Conservation (phyloP, 2,113 vertebrate species). For the Pipa parva region DNA sequence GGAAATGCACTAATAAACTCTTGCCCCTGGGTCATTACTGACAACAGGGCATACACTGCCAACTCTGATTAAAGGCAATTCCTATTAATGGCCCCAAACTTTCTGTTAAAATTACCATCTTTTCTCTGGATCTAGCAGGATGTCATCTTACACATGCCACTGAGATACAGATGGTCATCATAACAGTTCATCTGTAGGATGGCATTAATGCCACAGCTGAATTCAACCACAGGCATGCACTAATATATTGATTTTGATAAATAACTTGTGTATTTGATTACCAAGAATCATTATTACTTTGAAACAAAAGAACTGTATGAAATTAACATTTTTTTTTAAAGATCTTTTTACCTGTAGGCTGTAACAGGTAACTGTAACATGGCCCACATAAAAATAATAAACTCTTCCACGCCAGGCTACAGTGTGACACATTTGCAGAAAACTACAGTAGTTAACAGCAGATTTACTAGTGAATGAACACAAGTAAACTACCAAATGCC, state of each 20-base stretch:
- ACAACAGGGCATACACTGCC: slow-evolving; percentile 76
- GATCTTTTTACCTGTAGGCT: too few relatives aligned
- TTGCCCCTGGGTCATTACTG: slow-evolving; percentile 75
- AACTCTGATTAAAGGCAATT: slow-evolving; percentile 79
- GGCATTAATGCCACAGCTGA: slow-evolving; percentile 62
- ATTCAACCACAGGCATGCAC: slow-evolving; percentile 47
- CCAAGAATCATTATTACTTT: slow-evolving; percentile 61
- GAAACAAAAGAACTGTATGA: slow-evolving; percentile 41
- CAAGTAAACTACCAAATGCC: too few relatives aligned
- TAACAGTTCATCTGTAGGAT: slow-evolving; percentile 70
- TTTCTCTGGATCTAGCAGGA: slow-evolving; percentile 67
- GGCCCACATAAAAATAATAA: too few relatives aligned
- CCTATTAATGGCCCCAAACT: slow-evolving; percentile 82
- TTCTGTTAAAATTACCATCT: slow-evolving; percentile 87
- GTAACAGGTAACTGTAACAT: too few relatives aligned
- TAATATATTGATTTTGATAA: slow-evolving; percentile 51
- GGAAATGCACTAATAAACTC: slow-evolving; percentile 79
- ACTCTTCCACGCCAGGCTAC: too few relatives aligned
- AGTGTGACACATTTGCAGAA: too few relatives aligned
- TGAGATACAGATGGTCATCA: slow-evolving; percentile 78
- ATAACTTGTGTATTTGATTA: slow-evolving; percentile 67
- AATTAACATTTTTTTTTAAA: too few relatives aligned
- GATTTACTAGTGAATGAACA: too few relatives aligned
- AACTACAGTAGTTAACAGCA: too few relatives aligned
- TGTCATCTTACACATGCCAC: slow-evolving; percentile 80